Base-by-base conservation (phyloP, 1,140 invertebrate species). In the Papilio helenus region DNA sequence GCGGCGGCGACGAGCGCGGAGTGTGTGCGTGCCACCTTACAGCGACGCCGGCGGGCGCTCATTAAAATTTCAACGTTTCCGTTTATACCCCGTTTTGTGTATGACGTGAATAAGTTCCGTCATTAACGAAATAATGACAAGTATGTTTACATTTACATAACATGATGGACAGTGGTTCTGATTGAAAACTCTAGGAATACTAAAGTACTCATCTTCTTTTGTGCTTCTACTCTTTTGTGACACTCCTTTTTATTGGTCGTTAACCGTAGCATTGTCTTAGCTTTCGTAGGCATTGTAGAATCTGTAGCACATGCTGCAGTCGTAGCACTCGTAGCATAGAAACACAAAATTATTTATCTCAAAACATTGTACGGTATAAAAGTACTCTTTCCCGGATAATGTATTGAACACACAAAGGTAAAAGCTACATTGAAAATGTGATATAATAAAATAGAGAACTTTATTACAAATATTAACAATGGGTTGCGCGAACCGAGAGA, bases 41-140 rank as follows among this genome's bases (percentile, higher is more conserved):
- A 29, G 23, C 61, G 61, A 34, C 61, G 61, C 61, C 61, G 61
- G 61, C 61, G 61, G 61, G 61, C 61, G 26, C 61, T 68, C 61
- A 68, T 68, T 68, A 68, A 68, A 68, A 29, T 68, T 68, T 68
- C 61, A 68, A 68, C 61, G 61, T 68, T 68, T 68, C 61, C 61
- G 61, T 68, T 68, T 68, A 68, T 68, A 68, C 61, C 61, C 61
- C 23, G 61, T 68, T 68, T 29, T 68, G 61, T 68, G 61, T 68
- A 68, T 68, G 61, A 68, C 61, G 26, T 68, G 61, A 68, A 68
- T 68, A 68, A 68, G 23, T 68, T 68, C 26, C 23, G 26, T 68
- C 61, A 61, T 61, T 61, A 68, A 68, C 61, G 26, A 68, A 68
- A 68, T 68, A 68, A 68, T 29, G 61, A 68, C 61, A 68, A 68